Base-by-base conservation (phyloP, 2,113 vertebrate genomes). In the Lucifuga dentata region DNA sequence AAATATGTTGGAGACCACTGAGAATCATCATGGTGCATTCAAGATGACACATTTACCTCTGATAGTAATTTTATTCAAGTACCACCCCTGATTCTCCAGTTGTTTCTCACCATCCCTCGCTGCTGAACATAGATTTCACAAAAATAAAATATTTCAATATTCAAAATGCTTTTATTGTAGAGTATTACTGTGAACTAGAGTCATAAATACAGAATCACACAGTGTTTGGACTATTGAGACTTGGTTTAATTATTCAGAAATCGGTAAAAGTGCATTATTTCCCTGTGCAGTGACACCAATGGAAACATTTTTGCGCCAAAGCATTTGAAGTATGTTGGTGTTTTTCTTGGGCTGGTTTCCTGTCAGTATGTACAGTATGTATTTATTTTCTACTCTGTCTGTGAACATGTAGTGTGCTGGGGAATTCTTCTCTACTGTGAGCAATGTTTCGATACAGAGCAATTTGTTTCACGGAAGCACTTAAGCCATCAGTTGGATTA, bases 131-230 rank as follows among this genome's bases (percentile, higher is more conserved):
- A 71, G 24, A 68, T 83, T 29, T 77, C 62, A 66, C 44, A 66
- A 55, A 23, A 64, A 29, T 5, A 29, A 63, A 56, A 39, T 46
- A 50, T 73, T 24, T 53, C 40, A 53, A 23, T 80, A 68, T 80
- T 56, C 44, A 61, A 68, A 78, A 45, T 65, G 35, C 61, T 15
- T 61, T 65, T 70, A 48, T 57, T 82, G 38, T 61, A 67, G n/a
- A n/a, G 68, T 19, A 68, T 73, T 74, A 85, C 85, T 88, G 82
- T 89, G 84, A 90, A 81, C 82, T 52, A 12, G 43, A 45, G 12
- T 64, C 24, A 6, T 39, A 26, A 52, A 58, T 77, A 63, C 60
- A 62, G 57, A 63, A 65, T 58, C 49, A 52, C 76, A 56, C 62
- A 50, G 74, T 44, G 16, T 79, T 43, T 75, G 71, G 58, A 59